A percentile compares a stretch with the other conserved stretches of the same genome.
Conservation (phyloP, 2,888 invertebrate species). For the Fissipunctia ypsillon region DNA sequence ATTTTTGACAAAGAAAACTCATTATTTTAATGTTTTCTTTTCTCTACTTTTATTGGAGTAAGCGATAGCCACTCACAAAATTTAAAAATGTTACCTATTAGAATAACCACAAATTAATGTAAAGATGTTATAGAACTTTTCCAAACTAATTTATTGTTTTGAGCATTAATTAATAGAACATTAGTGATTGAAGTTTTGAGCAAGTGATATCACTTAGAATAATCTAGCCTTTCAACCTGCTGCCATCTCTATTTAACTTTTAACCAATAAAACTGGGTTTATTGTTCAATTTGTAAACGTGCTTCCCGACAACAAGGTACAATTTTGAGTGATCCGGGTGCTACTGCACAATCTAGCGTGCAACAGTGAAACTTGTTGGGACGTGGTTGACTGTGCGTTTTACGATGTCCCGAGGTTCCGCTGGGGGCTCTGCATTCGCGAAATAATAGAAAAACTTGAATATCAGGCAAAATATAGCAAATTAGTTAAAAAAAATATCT, state of each 20-base stretch:
- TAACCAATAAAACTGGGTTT: neutral
- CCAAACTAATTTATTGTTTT: neutral
- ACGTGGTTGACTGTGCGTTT: constrained; percentile 3
- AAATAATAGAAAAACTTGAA: neutral
- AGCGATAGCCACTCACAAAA: neutral
- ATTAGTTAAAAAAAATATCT: neutral
- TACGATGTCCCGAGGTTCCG: neutral
- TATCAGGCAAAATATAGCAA: neutral
- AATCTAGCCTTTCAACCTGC: constrained; percentile 6
- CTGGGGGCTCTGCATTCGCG: constrained; percentile 10
- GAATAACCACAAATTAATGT: neutral
- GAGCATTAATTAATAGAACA: neutral
- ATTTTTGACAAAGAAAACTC: neutral
- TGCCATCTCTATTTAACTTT: constrained; percentile 2
- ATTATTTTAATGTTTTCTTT: neutral
- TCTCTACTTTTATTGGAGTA: neutral
- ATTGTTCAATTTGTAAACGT: constrained; percentile 3
- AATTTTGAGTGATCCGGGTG: constrained; percentile 1
- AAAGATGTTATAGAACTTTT: neutral
- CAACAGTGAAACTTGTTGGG: constrained; percentile 11
- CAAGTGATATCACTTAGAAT: neutral
- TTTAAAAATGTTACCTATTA: neutral
- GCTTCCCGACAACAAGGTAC: neutral
- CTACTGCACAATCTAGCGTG: constrained; percentile 20
- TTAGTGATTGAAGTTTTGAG: neutral